Evolutionary conservation across 2,797 vertebrate genomes (phyloP).

Genomic region (Periophthalmus magnuspinnatus): DNA sequence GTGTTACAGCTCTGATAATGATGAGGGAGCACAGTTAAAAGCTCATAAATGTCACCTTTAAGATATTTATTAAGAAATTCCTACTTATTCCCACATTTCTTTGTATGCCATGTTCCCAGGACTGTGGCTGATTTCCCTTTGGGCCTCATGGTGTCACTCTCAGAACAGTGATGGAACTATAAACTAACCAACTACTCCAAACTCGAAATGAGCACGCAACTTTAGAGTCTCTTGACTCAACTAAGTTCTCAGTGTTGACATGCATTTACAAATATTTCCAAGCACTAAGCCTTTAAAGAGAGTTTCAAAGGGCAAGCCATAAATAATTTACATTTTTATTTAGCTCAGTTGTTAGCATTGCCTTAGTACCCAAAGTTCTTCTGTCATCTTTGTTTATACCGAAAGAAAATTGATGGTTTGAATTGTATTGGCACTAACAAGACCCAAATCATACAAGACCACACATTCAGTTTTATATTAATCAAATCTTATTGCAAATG

Average conservation of each 20-base stretch:
- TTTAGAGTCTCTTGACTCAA: not conserved
- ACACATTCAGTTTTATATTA: not conserved
- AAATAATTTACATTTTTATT: slow-evolving; percentile 4
- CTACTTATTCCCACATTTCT: not conserved
- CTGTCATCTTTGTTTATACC: slow-evolving; percentile 3
- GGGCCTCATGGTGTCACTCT: not conserved
- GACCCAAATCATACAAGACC: not conserved
- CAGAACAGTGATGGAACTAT: not conserved
- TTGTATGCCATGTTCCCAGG: not conserved
- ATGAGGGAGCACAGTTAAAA: too few species aligned
- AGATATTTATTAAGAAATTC: not conserved
- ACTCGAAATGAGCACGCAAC: not conserved
- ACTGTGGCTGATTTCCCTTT: not conserved
- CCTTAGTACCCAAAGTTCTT: not conserved
- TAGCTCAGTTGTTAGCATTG: not conserved
- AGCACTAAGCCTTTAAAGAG: slow-evolving; percentile 14
- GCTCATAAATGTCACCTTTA: too few species aligned
- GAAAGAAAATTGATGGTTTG: slow-evolving; percentile 2
- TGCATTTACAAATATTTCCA: slow-evolving; percentile 7
- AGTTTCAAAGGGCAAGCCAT: not conserved
- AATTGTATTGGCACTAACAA: not conserved
- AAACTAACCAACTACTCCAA: not conserved
- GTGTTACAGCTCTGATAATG: too few species aligned
- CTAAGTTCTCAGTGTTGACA: not conserved
- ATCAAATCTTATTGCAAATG: not conserved